These are phyloP conservation scores for Ylistrum balloti DNA, from an alignment of 1,140 invertebrate species.

Conservation along the genomic window DNA sequence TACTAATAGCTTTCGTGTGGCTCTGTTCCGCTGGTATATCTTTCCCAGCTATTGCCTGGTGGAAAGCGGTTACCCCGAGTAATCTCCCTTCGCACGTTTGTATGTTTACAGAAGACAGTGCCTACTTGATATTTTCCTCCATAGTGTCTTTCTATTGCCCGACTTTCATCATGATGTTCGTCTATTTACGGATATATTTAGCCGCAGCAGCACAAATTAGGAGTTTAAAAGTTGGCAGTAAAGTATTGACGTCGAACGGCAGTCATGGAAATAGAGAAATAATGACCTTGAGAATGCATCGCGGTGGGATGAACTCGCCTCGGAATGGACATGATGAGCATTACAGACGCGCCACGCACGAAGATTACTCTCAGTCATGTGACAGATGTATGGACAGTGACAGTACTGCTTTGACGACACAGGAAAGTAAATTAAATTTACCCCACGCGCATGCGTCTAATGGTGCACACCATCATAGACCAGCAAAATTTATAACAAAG, in stretches of 20 bases:
- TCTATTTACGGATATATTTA: constrained; percentile 81
- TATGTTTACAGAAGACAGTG: constrained; percentile 82
- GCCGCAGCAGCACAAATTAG: constrained; percentile 77
- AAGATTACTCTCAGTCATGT: constrained; percentile 57
- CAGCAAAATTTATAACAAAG: constrained; percentile 77
- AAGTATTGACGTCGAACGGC: constrained; percentile 71
- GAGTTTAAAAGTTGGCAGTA: constrained; percentile 75
- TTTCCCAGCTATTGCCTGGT: constrained; percentile 96
- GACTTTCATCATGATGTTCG: constrained; percentile 83
- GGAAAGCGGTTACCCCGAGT: constrained; percentile 84
- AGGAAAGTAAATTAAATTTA: neutral
- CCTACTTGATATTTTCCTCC: constrained; percentile 82
- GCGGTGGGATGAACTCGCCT: constrained; percentile 68
- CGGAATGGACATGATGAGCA: neutral
- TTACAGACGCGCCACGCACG: constrained; percentile 9
- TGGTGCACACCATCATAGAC: constrained; percentile 57
- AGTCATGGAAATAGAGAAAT: constrained; percentile 73
- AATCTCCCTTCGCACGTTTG: constrained; percentile 74
- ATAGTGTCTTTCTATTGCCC: constrained; percentile 84
- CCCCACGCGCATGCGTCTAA: neutral
- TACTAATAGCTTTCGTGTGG: constrained; percentile 97
- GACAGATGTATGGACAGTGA: constrained; percentile 51
- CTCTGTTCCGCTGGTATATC: constrained; percentile 94
- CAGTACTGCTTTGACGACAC: constrained; percentile 7
- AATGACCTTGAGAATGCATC: constrained; percentile 79